Percentiles rank a stretch among this genome's conserved stretches.
Evolutionary conservation across 2,888 invertebrate species (phyloP).

Genomic region (Arctia plantaginis): DNA sequence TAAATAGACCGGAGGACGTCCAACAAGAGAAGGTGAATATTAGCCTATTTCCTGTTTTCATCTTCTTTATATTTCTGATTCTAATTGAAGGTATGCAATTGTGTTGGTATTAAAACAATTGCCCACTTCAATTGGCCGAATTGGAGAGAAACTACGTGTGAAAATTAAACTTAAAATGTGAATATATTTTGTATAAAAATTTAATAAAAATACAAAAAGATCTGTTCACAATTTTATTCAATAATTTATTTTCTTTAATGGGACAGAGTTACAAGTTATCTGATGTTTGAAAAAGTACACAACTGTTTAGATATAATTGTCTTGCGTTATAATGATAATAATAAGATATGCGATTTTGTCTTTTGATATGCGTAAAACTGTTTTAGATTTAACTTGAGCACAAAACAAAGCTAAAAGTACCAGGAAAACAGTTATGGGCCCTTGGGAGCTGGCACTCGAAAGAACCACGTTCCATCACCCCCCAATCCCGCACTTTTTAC

Average conservation of each 20-base stretch:
- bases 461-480: too few species aligned
- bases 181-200: neutral
- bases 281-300: slow-evolving; percentile 44
- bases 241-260: slow-evolving; percentile 44
- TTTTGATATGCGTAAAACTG: slow-evolving; percentile 45
- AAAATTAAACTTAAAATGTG: too few species aligned
- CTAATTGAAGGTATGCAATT: too few species aligned
- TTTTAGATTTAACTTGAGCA: slow-evolving; percentile 25
- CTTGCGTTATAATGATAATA: slow-evolving; percentile 26
- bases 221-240: slow-evolving; percentile 38
- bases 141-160: too few species aligned
- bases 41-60: too few species aligned
- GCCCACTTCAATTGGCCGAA: too few species aligned
- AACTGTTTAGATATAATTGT: slow-evolving; percentile 39
- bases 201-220: neutral
- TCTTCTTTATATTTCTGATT: too few species aligned
- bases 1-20: too few species aligned
- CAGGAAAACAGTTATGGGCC: neutral
- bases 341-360: slow-evolving; percentile 45
- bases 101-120: too few species aligned
- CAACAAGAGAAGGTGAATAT: too few species aligned
- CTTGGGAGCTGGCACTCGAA: too few species aligned
- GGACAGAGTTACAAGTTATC: slow-evolving; percentile 46
- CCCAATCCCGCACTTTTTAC: too few species aligned
- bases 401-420: slow-evolving; percentile 1